Percentiles rank a stretch among this genome's conserved stretches.
These are phyloP conservation scores for Peromyscus attwateri DNA, from an alignment of 2,797 vertebrate genomes.

Conservation along the genomic window DNA sequence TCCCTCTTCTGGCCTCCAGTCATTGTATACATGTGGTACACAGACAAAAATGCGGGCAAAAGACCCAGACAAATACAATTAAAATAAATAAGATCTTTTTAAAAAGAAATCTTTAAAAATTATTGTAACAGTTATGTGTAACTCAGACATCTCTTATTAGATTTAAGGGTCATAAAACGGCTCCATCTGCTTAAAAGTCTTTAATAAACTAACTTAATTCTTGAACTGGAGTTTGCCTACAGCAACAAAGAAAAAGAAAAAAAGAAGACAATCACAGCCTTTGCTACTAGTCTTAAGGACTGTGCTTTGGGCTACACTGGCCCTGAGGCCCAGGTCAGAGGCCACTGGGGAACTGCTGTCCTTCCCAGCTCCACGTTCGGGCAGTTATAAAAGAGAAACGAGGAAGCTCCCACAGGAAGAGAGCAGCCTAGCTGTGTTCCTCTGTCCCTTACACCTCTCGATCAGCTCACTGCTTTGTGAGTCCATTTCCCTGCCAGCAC, in stretches of 20 bases:
- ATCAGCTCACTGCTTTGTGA: background rate
- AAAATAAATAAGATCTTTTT: background rate
- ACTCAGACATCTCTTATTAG: background rate
- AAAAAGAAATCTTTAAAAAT: background rate
- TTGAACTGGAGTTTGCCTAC: background rate
- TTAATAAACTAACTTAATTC: background rate
- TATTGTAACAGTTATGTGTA: background rate
- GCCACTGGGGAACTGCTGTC: background rate
- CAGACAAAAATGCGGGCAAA: background rate
- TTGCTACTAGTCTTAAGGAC: background rate
- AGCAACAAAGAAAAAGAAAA: background rate
- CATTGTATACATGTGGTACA: background rate
- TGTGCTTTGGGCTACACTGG: background rate
- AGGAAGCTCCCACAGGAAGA: background rate
- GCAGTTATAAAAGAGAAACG: background rate
- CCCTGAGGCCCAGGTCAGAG: background rate
- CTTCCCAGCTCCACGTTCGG: background rate
- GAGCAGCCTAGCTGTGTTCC: background rate
- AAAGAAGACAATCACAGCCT: background rate
- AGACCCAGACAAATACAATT: background rate
- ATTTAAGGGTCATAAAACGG: conserved; percentile 19
- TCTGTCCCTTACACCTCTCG: background rate
- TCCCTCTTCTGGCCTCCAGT: background rate
- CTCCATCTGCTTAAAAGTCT: background rate
- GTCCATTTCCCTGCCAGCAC: background rate